Conservation (phyloP, 1,140 invertebrate species). For the Diplogasteroides magnus region DNA sequence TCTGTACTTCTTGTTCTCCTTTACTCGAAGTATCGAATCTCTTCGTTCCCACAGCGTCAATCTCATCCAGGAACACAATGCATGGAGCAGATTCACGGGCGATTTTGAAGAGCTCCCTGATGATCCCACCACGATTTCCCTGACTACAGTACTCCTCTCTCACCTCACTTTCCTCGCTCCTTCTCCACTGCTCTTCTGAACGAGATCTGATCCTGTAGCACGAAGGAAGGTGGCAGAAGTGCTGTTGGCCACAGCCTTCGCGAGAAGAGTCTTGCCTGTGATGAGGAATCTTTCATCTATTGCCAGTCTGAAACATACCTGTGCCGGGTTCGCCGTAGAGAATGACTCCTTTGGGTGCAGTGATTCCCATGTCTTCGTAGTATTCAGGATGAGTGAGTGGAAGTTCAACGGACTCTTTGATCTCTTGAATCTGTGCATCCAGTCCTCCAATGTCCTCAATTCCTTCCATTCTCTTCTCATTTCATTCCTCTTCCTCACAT, state of each 20-base stretch:
- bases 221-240: slow-evolving; percentile 44
- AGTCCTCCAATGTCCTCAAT: slow-evolving; percentile 38
- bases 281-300: background rate
- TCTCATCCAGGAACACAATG: slow-evolving; percentile 47
- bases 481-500: background rate
- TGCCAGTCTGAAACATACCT: background rate
- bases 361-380: slow-evolving; percentile 48
- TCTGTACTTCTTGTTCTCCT: slow-evolving; percentile 45
- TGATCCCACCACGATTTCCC: background rate
- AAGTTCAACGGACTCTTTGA: slow-evolving; percentile 44
- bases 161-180: slow-evolving; percentile 39
- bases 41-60: slow-evolving; percentile 48
- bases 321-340: slow-evolving; percentile 47
- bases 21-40: slow-evolving; percentile 36
- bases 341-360: slow-evolving; percentile 45
- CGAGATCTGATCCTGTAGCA: slow-evolving; percentile 42
- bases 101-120: slow-evolving; percentile 38
- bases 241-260: slow-evolving; percentile 44
- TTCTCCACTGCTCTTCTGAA: slow-evolving; percentile 43
- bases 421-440: slow-evolving; percentile 42
- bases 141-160: background rate
- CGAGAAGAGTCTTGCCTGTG: slow-evolving; percentile 38
- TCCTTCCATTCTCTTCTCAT: background rate
- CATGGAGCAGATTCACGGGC: slow-evolving; percentile 41
- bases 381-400: slow-evolving; percentile 46